phyloP scores from a whole-genome alignment of 2,113 vertebrate genomes.

The Speoplatyrhinus poulsoni region DNA sequence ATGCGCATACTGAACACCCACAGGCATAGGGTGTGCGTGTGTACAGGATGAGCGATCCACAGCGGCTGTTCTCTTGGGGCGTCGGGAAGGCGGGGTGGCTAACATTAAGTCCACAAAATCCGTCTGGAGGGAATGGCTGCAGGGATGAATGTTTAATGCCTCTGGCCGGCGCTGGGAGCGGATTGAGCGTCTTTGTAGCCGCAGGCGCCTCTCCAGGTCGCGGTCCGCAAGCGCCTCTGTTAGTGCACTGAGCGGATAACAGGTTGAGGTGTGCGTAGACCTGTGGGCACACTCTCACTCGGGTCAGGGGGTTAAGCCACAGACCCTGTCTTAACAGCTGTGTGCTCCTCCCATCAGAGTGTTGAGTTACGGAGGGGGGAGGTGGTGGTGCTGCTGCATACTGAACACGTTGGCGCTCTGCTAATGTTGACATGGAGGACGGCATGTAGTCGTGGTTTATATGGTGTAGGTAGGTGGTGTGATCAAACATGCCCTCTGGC shows the following conservation, averaged over 20 bases:
- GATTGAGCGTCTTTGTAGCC: conserved; percentile 42
- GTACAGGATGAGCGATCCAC: not conserved
- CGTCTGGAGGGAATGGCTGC: conserved; percentile 39
- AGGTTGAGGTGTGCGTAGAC: conserved; percentile 5
- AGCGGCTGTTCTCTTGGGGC: not conserved
- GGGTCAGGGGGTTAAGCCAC: not conserved
- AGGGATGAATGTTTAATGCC: conserved; percentile 59
- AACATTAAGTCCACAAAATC: conserved; percentile 43
- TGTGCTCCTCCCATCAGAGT: conserved; percentile 17
- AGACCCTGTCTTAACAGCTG: not conserved
- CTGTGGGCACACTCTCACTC: not conserved
- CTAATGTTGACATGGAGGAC: conserved; percentile 43
- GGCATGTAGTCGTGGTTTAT: conserved; percentile 20
- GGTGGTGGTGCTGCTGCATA: conserved; percentile 16
- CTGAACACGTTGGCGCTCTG: conserved; percentile 28
- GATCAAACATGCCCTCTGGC: conserved; percentile 37
- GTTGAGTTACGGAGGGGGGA: not conserved
- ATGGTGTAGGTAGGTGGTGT: conserved; percentile 16
- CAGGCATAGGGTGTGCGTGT: conserved; percentile 3
- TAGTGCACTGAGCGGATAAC: conserved; percentile 19
- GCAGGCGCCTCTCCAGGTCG: conserved; percentile 58
- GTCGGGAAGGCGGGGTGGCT: not conserved
- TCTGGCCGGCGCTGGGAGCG: conserved; percentile 41
- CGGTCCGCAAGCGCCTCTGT: conserved; percentile 23
- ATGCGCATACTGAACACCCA: not conserved